Evolutionary conservation across 2,797 vertebrate genomes (phyloP).

Genomic region (Coendou prehensilis): DNA sequence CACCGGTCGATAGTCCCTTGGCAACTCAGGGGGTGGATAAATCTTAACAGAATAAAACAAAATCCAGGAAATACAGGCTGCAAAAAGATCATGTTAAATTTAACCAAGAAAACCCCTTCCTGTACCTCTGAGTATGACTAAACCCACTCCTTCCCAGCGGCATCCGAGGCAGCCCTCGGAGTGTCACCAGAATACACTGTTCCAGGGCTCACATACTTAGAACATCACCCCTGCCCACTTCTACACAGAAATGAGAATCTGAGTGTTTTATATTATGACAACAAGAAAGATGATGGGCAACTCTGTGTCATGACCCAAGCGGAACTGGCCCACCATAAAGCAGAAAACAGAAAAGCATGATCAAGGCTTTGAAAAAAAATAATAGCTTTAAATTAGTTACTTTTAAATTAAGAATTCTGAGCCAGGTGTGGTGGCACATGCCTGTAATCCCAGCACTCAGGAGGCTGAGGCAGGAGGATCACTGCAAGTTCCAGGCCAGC

Average conservation of each 20-base stretch:
- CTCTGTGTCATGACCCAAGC: rapidly evolving
- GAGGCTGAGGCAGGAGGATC: neutral
- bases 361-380: neutral
- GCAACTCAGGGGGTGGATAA: conserved; percentile 93
- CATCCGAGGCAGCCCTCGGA: neutral
- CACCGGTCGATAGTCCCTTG: conserved; percentile 94
- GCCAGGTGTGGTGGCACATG: neutral
- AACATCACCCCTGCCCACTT: neutral
- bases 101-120: neutral
- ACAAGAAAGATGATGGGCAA: neutral
- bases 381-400: neutral
- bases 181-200: neutral
- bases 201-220: neutral
- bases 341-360: neutral
- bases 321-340: neutral
- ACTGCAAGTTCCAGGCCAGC: too few relatives aligned
- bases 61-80: conserved; percentile 27
- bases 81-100: neutral
- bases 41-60: conserved; percentile 86
- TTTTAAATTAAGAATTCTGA: conserved; percentile 58
- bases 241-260: neutral
- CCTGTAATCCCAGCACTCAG: too few relatives aligned
- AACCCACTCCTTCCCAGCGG: neutral
- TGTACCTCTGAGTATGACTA: neutral
- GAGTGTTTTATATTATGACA: neutral